Evolutionary conservation across 1,140 invertebrate genomes (phyloP), one percentile per base, ranked within the genome.

Genomic region (Drosophila orena): DNA sequence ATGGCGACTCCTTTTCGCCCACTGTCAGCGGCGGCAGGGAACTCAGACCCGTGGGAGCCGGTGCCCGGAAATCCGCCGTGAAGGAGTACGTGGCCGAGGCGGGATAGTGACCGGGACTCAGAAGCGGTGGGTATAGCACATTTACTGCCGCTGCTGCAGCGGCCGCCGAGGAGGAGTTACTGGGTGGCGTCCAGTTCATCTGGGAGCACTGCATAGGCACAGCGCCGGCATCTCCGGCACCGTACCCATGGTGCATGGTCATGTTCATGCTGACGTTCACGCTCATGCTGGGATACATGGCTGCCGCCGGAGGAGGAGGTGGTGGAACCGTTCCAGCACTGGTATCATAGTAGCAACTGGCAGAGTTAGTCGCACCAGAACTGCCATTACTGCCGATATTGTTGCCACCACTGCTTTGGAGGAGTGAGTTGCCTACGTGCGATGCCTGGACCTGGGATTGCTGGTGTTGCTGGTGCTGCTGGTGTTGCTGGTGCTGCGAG

Each of bases 261-360:
- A 98, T 98, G 92, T 98, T 98, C 98, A 98, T 98, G 59, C 97
- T 98, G 0, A 98, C 97, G 90, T 98, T 99, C 61, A 98, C 97
- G 81, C 97, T 97, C 97, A 99, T 98, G 69, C 96, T 96, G 15
- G 96, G 96, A 92, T 97, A 97, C 75, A 96, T 94, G 15, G 95
- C 94, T 4, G 83, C 93, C 6, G 69, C 14, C 76, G 14, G 81
- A 10, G 35, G 75, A 4, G 34, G 66, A 40, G 17, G 27, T 12
- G 64, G 58, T 10, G 59, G n/a, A 11, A 15, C 35, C 14, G 35
- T 27, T 0, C 64, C 64, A 10, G 69, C 53, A 54, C 68, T 57
- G 50, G 52, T 52, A 49, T 91, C 90, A 10, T 92, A 92, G 50
- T 92, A 92, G 47, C 83, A 86, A 42, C 47, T n/a, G n/a, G 71